These are phyloP conservation scores for Paedocypris micromegethes DNA, from an alignment of 2,797 vertebrate species.

Conservation along the genomic window DNA sequence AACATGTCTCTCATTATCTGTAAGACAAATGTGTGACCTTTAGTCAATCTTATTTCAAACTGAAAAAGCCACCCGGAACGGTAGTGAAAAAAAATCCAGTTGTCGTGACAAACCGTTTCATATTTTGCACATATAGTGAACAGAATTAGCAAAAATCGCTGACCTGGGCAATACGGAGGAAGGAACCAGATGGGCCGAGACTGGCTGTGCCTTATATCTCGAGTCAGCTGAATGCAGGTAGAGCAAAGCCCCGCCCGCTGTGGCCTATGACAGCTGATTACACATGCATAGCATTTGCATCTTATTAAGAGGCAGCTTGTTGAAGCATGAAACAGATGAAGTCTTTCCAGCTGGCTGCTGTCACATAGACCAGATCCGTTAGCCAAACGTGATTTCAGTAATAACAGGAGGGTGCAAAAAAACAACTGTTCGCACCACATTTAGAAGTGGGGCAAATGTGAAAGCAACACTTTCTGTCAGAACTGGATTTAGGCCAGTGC, in stretches of 20 bases:
- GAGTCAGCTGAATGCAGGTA: slow-evolving; percentile 48
- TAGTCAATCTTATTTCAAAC: no score
- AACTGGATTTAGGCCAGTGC: slow-evolving; percentile 17
- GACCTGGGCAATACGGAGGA: slow-evolving; percentile 24
- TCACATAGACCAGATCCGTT: slow-evolving; percentile 55
- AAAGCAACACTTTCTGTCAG: slow-evolving; percentile 28
- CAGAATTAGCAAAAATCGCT: slow-evolving; percentile 28
- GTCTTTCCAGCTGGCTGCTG: slow-evolving; percentile 58
- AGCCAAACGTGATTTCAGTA: slow-evolving; percentile 57
- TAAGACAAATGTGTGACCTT: no score
- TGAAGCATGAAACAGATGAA: slow-evolving; percentile 60
- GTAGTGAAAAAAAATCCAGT: neutral
- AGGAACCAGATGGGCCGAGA: slow-evolving; percentile 38
- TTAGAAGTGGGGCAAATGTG: slow-evolving; percentile 17
- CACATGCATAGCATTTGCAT: slow-evolving; percentile 61
- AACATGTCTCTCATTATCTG: no score
- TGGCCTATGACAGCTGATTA: slow-evolving; percentile 53
- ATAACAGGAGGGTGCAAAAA: slow-evolving; percentile 57
- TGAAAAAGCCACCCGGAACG: no score
- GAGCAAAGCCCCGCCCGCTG: slow-evolving; percentile 52
- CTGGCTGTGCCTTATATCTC: slow-evolving; percentile 20
- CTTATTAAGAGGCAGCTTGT: slow-evolving; percentile 55
- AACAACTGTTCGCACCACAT: slow-evolving; percentile 39
- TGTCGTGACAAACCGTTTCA: neutral
- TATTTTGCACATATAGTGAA: slow-evolving; percentile 2